Evolutionary conservation across 1,140 invertebrate species (phyloP), one percentile per base, ranked within the genome.

Genomic region (Aleiodes sp.): DNA sequence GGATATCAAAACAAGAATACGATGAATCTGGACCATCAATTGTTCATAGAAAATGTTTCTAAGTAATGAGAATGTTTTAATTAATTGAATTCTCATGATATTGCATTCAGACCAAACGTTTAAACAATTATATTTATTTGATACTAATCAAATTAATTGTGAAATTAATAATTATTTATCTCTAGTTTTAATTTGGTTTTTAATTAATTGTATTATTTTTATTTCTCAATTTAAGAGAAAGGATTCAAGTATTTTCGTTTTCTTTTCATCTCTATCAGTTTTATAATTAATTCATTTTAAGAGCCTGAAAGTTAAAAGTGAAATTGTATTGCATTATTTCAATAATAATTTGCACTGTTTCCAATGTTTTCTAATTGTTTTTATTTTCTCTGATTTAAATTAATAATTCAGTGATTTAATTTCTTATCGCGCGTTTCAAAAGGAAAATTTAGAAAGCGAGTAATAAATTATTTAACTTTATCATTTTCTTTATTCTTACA

Each of bases 1-100:
- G 96, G 96, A 94, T 94, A 86, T 93, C 92, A 75, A 93, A 93
- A 81, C 91, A 93, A 82, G 94, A 96, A 81, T 96, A 96, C 87
- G 94, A 96, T 85, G 93, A 94, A 83, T 93, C 92, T 72, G 93
- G 94, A 76, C 93, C 93, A 62, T 92, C 92, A 62, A 94, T 94
- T 78, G 92, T 94, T 69, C 92, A 94, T 88, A 89, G 92, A 84
- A 94, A 94, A 87, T 94, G 93, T 87, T 94, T 94, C 88, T 94
- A 93, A 92, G 24, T 33, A n/a, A n/a, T n/a, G n/a, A n/a, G n/a
- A n/a, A n/a, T n/a, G n/a, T n/a, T n/a, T n/a, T n/a, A n/a, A n/a
- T 31, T 33, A 16, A 59, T 31, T 14, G 9, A 26, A 65, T 14
- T 33, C 19, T 19, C 62, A 33, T 31, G 16, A 16, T 21, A 7